Percentiles rank a stretch among this genome's conserved stretches.
phyloP scores from a whole-genome alignment of 1,140 invertebrate species.

The Lasioglossum baleicum region DNA sequence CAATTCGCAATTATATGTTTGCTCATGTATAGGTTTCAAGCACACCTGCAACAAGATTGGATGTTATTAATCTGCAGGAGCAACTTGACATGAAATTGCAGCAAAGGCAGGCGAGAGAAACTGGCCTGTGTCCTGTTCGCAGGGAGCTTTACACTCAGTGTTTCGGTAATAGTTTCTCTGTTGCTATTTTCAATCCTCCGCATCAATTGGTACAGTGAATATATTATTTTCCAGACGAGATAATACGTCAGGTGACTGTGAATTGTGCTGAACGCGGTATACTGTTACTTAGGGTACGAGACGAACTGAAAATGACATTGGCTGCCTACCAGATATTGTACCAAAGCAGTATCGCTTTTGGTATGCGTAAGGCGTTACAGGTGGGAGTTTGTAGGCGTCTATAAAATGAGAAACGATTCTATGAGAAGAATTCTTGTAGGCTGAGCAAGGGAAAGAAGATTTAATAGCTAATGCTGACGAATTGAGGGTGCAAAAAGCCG shows the following conservation, averaged over 20 bases:
- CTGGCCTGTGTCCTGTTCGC: slow-evolving; percentile 97
- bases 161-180: slow-evolving; percentile 86
- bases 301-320: slow-evolving; percentile 98
- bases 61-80: slow-evolving; percentile 97
- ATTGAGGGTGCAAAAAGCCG: slow-evolving; percentile 85
- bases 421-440: slow-evolving; percentile 64
- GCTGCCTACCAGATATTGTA: slow-evolving; percentile 96
- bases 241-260: slow-evolving; percentile 96
- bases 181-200: not conserved
- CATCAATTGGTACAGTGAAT: slow-evolving; percentile 1
- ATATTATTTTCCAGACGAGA: slow-evolving; percentile 85
- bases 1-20: not conserved
- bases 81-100: slow-evolving; percentile 95
- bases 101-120: slow-evolving; percentile 95
- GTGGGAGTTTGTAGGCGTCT: slow-evolving; percentile 72
- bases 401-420: not conserved
- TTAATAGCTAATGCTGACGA: slow-evolving; percentile 81
- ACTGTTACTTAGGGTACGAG: slow-evolving; percentile 92
- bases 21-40: slow-evolving; percentile 88
- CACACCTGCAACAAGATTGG: slow-evolving; percentile 95
- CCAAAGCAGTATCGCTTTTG: slow-evolving; percentile 98
- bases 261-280: slow-evolving; percentile 98
- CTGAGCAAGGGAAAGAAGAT: slow-evolving; percentile 86
- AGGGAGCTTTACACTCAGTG: slow-evolving; percentile 97
- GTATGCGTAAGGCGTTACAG: slow-evolving; percentile 97